These are phyloP conservation scores for Syrista parreyssii DNA, from an alignment of 2,888 invertebrate genomes.

Conservation along the genomic window DNA sequence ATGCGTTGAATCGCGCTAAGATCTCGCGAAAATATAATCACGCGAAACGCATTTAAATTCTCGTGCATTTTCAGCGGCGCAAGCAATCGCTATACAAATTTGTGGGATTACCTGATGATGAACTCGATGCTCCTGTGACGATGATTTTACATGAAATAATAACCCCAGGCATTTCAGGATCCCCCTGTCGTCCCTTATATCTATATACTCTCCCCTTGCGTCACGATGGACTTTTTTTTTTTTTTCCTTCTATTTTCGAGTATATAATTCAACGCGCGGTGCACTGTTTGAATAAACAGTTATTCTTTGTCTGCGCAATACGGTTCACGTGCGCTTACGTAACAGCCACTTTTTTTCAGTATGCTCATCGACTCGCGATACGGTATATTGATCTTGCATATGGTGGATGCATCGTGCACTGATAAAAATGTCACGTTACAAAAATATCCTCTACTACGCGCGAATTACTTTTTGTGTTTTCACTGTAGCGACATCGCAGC, in stretches of 20 bases:
- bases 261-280: slow-evolving; percentile 48
- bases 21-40: no score
- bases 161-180: slow-evolving; percentile 40
- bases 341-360: not conserved
- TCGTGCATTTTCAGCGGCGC: not conserved
- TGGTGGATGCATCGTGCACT: not conserved
- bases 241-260: slow-evolving; percentile 35
- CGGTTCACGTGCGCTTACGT: not conserved
- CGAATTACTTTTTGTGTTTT: not conserved
- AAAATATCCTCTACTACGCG: not conserved
- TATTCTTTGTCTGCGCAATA: not conserved
- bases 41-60: no score
- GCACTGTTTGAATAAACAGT: not conserved
- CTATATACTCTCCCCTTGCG: slow-evolving; percentile 25
- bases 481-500: not conserved
- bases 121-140: slow-evolving; percentile 43
- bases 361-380: not conserved
- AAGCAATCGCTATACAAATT: not conserved
- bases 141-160: slow-evolving; percentile 50
- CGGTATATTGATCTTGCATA: not conserved
- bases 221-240: not conserved
- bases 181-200: not conserved
- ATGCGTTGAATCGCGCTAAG: no score
- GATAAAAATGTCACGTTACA: not conserved
- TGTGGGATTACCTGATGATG: not conserved